These are phyloP conservation scores for Heliopora coerulea DNA, from an alignment of 92 coral and sea anemone species.

Conservation along the genomic window DNA sequence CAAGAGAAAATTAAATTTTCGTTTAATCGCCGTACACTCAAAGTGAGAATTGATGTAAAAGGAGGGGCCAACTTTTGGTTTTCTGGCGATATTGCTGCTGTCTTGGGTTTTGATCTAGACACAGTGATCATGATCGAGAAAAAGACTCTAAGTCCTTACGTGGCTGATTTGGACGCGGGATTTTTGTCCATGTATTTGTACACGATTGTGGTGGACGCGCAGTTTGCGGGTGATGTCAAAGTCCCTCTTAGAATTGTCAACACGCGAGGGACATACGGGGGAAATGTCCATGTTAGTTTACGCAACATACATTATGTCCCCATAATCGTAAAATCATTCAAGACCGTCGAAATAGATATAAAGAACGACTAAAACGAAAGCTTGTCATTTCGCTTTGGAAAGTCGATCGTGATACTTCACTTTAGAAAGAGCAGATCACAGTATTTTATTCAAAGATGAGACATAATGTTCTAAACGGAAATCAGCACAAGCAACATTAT, in stretches of 20 bases:
- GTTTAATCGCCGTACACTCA: neutral
- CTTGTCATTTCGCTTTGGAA: constrained; percentile 54
- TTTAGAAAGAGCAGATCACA: constrained; percentile 47
- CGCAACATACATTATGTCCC: constrained; percentile 18
- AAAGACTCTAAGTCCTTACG: neutral
- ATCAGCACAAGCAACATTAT: neutral
- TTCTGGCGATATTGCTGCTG: constrained; percentile 7
- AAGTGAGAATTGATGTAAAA: constrained; percentile 38
- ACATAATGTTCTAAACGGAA: neutral
- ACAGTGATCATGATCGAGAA: neutral
- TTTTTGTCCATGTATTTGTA: constrained; percentile 11
- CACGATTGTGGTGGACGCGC: constrained; percentile 15
- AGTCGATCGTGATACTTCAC: constrained; percentile 51
- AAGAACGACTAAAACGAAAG: constrained; percentile 30
- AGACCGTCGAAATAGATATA: constrained; percentile 19
- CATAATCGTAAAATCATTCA: neutral
- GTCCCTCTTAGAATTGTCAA: no score
- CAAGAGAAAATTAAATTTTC: neutral
- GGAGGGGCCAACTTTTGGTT: constrained; percentile 21
- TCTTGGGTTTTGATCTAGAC: constrained; percentile 36
- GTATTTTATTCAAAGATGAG: constrained; percentile 26
- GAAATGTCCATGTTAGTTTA: constrained; percentile 9
- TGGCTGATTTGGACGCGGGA: constrained; percentile 7
- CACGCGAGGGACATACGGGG: no score
- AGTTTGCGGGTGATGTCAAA: no score